phyloP scores from a whole-genome alignment of 2,113 vertebrate genomes.

The Megaceryle maxima region DNA sequence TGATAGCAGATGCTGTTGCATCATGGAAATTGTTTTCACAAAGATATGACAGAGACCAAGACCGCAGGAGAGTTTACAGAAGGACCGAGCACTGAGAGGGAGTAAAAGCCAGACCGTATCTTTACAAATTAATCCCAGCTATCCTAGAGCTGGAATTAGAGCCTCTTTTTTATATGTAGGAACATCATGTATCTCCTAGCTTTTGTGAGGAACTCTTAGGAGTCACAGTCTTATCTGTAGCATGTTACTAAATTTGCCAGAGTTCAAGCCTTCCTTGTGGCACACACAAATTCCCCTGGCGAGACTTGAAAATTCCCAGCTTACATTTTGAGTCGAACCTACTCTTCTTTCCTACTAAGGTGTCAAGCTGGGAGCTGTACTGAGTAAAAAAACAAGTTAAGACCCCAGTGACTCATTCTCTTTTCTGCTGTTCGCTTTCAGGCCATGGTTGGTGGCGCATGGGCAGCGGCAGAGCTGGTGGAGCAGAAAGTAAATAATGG shows the following conservation, averaged over 20 bases:
- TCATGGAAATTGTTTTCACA: neutral
- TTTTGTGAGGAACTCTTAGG: neutral
- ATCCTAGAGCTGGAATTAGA: neutral
- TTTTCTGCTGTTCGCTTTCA: fast-evolving
- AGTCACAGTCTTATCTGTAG: neutral
- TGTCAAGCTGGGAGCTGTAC: neutral
- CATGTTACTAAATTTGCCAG: neutral
- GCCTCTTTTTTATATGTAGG: neutral
- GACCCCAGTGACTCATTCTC: neutral
- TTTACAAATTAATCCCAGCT: neutral
- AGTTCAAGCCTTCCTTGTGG: neutral
- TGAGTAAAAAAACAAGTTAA: neutral
- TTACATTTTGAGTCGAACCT: neutral
- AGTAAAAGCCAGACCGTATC: neutral
- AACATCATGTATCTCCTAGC: neutral
- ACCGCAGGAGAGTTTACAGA: neutral
- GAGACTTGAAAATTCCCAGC: neutral
- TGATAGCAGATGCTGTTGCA: neutral
- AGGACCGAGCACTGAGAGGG: neutral
- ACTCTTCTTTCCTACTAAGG: neutral
- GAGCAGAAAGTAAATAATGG: neutral
- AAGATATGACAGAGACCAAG: neutral
- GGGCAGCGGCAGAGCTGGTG: neutral
- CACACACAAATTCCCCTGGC: fast-evolving
- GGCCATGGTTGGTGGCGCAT: fast-evolving